Evolutionary conservation across 2,797 vertebrate genomes (phyloP).

Genomic region (Pseudochromis fuscus): DNA sequence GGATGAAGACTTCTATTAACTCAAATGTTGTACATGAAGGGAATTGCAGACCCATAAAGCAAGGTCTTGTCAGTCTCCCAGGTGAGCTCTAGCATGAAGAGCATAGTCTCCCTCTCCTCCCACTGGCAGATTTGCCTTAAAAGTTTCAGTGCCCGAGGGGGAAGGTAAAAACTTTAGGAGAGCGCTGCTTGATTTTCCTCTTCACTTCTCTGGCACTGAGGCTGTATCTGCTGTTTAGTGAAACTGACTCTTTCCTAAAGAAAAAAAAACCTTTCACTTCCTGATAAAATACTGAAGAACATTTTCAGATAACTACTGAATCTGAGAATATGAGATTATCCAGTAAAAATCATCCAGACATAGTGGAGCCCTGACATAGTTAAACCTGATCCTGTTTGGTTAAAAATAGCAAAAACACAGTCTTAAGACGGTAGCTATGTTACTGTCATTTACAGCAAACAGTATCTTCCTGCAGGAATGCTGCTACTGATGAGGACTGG

Average conservation of each 20-base stretch:
- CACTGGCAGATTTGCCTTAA: constrained; percentile 77
- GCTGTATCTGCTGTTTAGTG: constrained; percentile 22
- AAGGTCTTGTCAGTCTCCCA: constrained; percentile 85
- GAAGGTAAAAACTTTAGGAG: constrained; percentile 58
- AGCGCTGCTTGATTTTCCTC: constrained; percentile 59
- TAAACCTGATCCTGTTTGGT: not conserved
- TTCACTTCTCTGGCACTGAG: constrained; percentile 33
- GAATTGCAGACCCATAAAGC: constrained; percentile 87
- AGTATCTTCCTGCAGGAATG: not conserved
- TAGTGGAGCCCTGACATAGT: not conserved
- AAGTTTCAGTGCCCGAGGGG: constrained; percentile 71
- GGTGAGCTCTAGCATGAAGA: constrained; percentile 87
- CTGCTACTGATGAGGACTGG: not conserved
- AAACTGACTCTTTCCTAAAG: constrained; percentile 8
- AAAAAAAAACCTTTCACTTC: constrained; percentile 10
- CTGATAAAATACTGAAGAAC: not conserved
- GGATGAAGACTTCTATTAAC: constrained; percentile 90
- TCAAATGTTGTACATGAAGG: constrained; percentile 88
- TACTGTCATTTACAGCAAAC: not conserved
- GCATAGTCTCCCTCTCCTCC: constrained; percentile 75
- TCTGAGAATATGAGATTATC: not conserved
- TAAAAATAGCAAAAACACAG: no score
- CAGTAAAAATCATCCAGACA: not conserved
- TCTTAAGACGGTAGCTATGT: no score
- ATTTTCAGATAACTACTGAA: not conserved